Evolutionary conservation across 1,140 invertebrate genomes (phyloP).

Genomic region (Doryteuthis pealeii): DNA sequence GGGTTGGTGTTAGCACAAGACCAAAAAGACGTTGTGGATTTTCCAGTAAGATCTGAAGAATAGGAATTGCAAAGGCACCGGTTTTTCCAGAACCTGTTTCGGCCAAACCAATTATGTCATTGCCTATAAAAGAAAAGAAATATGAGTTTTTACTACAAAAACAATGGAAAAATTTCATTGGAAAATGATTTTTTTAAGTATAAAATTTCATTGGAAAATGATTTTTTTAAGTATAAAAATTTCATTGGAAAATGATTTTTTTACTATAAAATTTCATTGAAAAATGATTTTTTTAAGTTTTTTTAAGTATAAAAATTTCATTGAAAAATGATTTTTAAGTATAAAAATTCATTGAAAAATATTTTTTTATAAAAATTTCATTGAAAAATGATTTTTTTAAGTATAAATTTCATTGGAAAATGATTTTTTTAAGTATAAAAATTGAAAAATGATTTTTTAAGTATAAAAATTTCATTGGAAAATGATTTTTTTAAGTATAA

Average conservation of each 20-base stretch:
- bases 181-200: slow-evolving; percentile 7
- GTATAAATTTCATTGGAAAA: background rate
- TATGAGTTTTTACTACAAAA: background rate
- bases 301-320: no score
- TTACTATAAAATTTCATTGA: no score
- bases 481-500: no score
- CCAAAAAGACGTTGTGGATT: slow-evolving; percentile 93
- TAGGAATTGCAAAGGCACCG: slow-evolving; percentile 94
- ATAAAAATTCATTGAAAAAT: no score
- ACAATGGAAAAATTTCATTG: background rate
- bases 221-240: background rate
- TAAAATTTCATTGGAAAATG: no score
- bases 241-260: no score
- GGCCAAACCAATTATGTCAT: slow-evolving; percentile 94
- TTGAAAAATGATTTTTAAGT: no score
- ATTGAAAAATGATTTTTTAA: slow-evolving; percentile 2
- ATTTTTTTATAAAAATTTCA: no score
- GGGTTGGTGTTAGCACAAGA: slow-evolving; percentile 90
- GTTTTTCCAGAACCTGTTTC: slow-evolving; percentile 99
- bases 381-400: no score
- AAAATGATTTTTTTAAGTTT: no score
- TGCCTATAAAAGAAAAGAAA: slow-evolving; percentile 63
- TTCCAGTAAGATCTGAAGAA: slow-evolving; percentile 86
- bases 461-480: background rate
- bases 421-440: no score